Evolutionary conservation across 2,797 vertebrate genomes (phyloP), one percentile per base, ranked within the genome.

Genomic region (Ptychadena robeensis): DNA sequence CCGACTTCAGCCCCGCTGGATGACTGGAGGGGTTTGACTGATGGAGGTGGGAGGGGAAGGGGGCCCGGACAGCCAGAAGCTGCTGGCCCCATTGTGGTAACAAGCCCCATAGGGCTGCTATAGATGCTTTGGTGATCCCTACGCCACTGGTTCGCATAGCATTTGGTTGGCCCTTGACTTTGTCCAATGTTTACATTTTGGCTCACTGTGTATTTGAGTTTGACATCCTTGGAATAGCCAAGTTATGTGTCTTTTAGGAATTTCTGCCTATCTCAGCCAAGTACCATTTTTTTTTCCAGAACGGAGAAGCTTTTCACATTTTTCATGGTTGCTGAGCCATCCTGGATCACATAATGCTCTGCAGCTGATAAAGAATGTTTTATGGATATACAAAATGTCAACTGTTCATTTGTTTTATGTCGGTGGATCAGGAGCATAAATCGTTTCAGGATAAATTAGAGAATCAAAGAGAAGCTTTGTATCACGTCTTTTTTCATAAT

Each of bases 331-430:
- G 65, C 48, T 63, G 73, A 76, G 48, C 64, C 4, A 11, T 34
- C 44, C 53, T 63, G 53, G 35, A 64, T 69, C 65, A 63, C 48
- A 61, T 82, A 82, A 82, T 44, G 32, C 53, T 76, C 81, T 76
- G 34, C 65, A 76, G 81, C 72, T 63, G 81, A 76, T 82, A 76
- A 76, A 76, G 34, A 22, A 70, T 82, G 81, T 76, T 82, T 76
- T 82, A 82, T 76, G 66, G 73, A 28, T 70, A 63, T 70, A 64
- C 44, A 70, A 35, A 59, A 64, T 76, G 53, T 76, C 73, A 82
- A 7, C 73, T 69, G 65, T 48, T 63, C 65, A 76, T 82, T 82
- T 76, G 32, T 82, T 82, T 82, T 59, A 75, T 67, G 80, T 59
- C 64, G 59, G 25, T 44, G 68, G 63, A 67, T 68, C 72, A 59